phyloP scores from a whole-genome alignment of 2,888 invertebrate species.

The Aricia artaxerxes region DNA sequence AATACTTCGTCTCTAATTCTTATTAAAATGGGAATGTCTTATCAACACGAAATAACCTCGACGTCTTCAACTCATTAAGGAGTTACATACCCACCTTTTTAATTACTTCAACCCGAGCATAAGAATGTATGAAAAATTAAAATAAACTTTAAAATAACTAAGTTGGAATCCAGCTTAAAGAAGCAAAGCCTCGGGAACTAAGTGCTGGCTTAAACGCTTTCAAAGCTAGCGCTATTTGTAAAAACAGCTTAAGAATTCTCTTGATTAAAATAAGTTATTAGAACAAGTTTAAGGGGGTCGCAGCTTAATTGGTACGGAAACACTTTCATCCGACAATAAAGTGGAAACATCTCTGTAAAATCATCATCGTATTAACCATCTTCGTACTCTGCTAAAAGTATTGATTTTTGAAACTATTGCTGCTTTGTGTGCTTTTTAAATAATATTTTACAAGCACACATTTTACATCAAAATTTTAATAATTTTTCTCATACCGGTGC shows the following conservation, averaged over 20 bases:
- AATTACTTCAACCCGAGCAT: conserved; percentile 17
- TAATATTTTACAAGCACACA: too few relatives aligned
- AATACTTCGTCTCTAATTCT: background rate
- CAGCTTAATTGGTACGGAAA: conserved; percentile 24
- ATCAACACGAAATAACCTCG: background rate
- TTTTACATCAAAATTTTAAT: too few relatives aligned
- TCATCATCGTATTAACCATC: background rate
- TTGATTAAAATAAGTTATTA: conserved; percentile 35
- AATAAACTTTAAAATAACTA: conserved; percentile 33
- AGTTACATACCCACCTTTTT: conserved; percentile 16
- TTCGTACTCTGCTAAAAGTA: too few relatives aligned
- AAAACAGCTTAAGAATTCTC: conserved; percentile 33
- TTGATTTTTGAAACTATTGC: too few relatives aligned
- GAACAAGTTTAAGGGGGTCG: conserved; percentile 32
- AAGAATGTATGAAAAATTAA: conserved; percentile 30
- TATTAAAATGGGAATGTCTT: background rate
- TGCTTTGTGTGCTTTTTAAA: too few relatives aligned
- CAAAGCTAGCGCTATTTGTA: conserved; percentile 31
- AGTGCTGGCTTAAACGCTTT: conserved; percentile 34
- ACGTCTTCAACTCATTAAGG: background rate
- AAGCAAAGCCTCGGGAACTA: conserved; percentile 33
- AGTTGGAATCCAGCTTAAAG: conserved; percentile 32
- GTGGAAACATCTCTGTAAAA: background rate
- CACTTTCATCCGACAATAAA: background rate
- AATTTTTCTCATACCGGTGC: too few relatives aligned